These are phyloP conservation scores for Nyctibius bracteatus DNA, from an alignment of 2,113 vertebrate genomes.

Conservation along the genomic window DNA sequence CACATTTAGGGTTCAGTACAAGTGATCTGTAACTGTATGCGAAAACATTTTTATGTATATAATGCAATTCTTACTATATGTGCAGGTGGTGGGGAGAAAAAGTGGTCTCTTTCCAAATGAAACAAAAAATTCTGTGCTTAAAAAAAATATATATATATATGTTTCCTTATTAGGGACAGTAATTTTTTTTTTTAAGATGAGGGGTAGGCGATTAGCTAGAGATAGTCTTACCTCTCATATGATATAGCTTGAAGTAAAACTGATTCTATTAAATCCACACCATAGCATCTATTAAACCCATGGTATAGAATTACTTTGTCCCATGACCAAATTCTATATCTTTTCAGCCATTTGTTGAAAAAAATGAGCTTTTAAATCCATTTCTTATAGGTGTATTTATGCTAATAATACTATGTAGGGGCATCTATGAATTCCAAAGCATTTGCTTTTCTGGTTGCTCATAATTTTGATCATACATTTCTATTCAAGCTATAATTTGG, in stretches of 20 bases:
- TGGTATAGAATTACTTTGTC: neutral
- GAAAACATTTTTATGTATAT: neutral
- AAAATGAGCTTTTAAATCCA: neutral
- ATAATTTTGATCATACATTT: neutral
- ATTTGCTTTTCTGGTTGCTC: neutral
- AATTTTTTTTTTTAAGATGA: neutral
- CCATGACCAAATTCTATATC: neutral
- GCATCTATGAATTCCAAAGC: neutral
- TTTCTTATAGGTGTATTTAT: neutral
- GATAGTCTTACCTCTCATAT: neutral
- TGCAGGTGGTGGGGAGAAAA: neutral
- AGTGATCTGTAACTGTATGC: neutral
- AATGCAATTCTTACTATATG: neutral
- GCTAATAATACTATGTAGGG: neutral
- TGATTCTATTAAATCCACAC: neutral
- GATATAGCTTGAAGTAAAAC: neutral
- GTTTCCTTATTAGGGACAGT: neutral
- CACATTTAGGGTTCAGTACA: neutral
- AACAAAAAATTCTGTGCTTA: neutral
- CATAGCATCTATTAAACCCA: neutral
- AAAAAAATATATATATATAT: neutral
- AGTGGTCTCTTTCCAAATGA: neutral
- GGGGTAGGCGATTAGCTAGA: neutral
- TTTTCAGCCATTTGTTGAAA: neutral
- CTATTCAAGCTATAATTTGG: neutral